Base-by-base conservation (phyloP, 2,797 vertebrate genomes). In the Fistularia tabacaria region DNA sequence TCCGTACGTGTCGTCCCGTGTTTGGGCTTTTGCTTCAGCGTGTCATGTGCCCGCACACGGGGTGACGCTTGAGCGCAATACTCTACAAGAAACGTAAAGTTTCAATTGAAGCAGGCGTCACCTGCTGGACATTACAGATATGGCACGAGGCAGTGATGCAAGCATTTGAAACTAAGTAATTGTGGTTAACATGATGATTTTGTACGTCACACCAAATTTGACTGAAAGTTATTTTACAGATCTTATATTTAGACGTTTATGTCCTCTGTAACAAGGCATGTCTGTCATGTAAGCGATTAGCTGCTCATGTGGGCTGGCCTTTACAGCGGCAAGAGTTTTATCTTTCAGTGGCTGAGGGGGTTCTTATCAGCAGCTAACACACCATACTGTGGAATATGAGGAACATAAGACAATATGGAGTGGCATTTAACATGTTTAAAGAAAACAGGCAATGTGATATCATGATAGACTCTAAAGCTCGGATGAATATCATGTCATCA, bases 311-410 rank as follows among this genome's bases (percentile, higher is more conserved):
- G 41, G 52, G 59, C 43, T 69, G 43, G 54, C 63, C 44, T 68
- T 69, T 51, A 43, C 51, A 43, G 46, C 52, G 68, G 49, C 36
- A 37, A 59, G 62, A 62, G 51, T 49, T 69, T 77, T 77, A 82
- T 81, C 74, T 78, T 38, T 54, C 1, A 1, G 50, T 64, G 49
- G 44, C 61, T 68, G 63, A 57, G 48, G 11, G 39, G 62, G 51
- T 57, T 55, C 71, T 73, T 76, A 84, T 82, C 77, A 67, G 65
- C 43, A 73, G 72, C 69, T 76, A 49, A 68, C 64, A 64, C 58
- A 51, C 57, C 38, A 57, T 55, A 55, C 43, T 49, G 52, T 57
- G 58, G 53, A 69, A 77, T 62, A 59, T 65, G 51, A 54, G 71
- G 72, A 66, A 79, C 60, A 48, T 15, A 14, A 48, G 52, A 41